Conservation (phyloP, 2,797 vertebrate species). For the Chelon labrosus region DNA sequence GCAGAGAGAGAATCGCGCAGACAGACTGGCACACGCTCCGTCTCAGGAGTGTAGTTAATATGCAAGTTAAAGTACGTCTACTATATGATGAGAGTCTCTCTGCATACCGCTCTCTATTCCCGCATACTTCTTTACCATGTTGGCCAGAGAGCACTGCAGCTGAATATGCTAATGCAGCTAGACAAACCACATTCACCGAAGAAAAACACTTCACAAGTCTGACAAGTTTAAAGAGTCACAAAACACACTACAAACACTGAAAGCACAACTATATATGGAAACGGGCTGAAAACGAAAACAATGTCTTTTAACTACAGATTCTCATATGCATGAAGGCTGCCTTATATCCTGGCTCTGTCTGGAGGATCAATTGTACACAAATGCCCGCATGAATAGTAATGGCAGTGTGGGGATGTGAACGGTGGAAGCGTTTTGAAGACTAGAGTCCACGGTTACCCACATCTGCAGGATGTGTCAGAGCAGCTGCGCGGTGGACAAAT, state of each 20-base stretch:
- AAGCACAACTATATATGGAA: background rate
- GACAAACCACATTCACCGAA: background rate
- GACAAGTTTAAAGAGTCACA: background rate
- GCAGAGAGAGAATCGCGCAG: constrained; percentile 39
- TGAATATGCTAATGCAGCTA: background rate
- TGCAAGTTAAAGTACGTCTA: constrained; percentile 38
- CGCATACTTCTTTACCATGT: background rate
- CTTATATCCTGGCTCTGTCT: too few species aligned
- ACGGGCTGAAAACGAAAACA: too few species aligned
- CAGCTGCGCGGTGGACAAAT: too few species aligned
- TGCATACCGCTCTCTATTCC: background rate
- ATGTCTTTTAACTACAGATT: too few species aligned
- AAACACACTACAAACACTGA: background rate
- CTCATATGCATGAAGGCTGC: too few species aligned
- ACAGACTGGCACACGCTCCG: constrained; percentile 48
- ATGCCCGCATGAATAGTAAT: too few species aligned
- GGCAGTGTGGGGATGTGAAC: too few species aligned
- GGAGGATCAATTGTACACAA: too few species aligned
- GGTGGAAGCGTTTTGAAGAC: too few species aligned
- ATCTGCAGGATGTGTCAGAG: too few species aligned
- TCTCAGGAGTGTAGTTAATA: constrained; percentile 63
- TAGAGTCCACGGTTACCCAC: too few species aligned
- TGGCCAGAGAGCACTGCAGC: background rate
- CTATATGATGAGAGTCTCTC: constrained; percentile 9
- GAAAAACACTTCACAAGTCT: background rate